Conservation (phyloP, 2,113 vertebrate genomes). For the Murina feae region DNA sequence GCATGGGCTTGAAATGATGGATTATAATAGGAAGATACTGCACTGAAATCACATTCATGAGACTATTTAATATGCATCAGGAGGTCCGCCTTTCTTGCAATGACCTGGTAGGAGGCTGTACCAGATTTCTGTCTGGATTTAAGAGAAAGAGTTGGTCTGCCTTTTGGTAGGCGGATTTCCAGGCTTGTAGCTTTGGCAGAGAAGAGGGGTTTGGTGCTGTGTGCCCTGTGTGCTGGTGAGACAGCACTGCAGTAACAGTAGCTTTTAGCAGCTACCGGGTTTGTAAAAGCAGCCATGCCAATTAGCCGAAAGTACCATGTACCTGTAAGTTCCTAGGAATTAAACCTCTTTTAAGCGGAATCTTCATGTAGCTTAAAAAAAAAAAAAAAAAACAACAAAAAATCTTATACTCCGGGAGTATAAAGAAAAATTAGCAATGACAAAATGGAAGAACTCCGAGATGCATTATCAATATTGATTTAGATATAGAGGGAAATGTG, state of each 20-base stretch:
- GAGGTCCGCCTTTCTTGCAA: neutral
- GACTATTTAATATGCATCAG: neutral
- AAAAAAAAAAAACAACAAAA: conserved; percentile 22
- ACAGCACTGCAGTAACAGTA: neutral
- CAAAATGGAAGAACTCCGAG: neutral
- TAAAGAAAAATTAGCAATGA: conserved; percentile 6
- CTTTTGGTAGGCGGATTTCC: neutral
- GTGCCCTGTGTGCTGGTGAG: neutral
- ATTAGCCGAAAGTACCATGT: conserved; percentile 14
- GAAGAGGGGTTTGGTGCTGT: neutral
- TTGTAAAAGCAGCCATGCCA: conserved; percentile 43
- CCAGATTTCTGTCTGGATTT: neutral
- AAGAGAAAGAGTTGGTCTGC: neutral
- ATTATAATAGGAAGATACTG: neutral
- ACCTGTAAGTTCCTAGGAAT: conserved; percentile 33
- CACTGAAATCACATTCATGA: neutral
- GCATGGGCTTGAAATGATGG: neutral
- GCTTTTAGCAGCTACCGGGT: conserved; percentile 49
- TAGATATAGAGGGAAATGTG: neutral
- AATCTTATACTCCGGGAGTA: neutral
- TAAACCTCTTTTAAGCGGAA: neutral
- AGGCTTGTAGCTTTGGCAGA: neutral
- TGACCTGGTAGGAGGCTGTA: neutral
- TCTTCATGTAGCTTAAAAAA: neutral
- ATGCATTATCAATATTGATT: conserved; percentile 31